Conservation (phyloP, 2,888 invertebrate species). For the Clepsis dumicolana region DNA sequence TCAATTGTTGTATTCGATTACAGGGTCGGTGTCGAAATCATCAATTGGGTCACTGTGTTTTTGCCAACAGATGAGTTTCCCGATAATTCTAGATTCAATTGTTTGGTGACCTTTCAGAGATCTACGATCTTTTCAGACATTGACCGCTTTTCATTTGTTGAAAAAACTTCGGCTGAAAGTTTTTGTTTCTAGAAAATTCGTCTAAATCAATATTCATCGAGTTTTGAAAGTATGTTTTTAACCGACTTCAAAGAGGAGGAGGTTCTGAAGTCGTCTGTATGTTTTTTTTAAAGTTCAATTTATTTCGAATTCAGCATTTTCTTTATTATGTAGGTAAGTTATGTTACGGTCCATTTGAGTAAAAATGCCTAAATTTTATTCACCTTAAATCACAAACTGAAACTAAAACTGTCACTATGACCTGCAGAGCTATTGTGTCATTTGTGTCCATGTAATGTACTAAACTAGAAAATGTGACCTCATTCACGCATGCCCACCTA, state of each 20-base stretch:
- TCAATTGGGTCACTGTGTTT: slow-evolving; percentile 66
- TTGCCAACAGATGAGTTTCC: slow-evolving; percentile 55
- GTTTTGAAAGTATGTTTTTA: too few species aligned
- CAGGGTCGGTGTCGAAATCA: slow-evolving; percentile 66
- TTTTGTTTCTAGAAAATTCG: slow-evolving; percentile 1
- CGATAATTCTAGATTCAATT: slow-evolving; percentile 56
- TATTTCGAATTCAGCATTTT: too few species aligned
- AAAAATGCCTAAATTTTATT: too few species aligned
- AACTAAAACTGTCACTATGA: too few species aligned
- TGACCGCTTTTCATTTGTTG: slow-evolving; percentile 30
- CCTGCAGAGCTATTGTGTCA: too few species aligned
- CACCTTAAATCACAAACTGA: too few species aligned
- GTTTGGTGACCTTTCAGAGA: slow-evolving; percentile 50
- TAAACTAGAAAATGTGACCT: slow-evolving; percentile 3
- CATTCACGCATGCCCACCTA: not conserved
- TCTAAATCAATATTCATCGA: not conserved
- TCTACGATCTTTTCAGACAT: slow-evolving; percentile 21
- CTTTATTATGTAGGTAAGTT: too few species aligned
- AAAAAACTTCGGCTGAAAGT: not conserved
- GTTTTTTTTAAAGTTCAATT: too few species aligned
- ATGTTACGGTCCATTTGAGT: too few species aligned
- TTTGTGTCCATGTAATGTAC: too few species aligned
- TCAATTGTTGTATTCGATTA: slow-evolving; percentile 46
- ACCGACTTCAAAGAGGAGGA: too few species aligned
- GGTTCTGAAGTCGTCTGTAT: too few species aligned